These are phyloP conservation scores for Eulemur coronatus DNA, from an alignment of 2,797 vertebrate genomes.

Conservation along the genomic window DNA sequence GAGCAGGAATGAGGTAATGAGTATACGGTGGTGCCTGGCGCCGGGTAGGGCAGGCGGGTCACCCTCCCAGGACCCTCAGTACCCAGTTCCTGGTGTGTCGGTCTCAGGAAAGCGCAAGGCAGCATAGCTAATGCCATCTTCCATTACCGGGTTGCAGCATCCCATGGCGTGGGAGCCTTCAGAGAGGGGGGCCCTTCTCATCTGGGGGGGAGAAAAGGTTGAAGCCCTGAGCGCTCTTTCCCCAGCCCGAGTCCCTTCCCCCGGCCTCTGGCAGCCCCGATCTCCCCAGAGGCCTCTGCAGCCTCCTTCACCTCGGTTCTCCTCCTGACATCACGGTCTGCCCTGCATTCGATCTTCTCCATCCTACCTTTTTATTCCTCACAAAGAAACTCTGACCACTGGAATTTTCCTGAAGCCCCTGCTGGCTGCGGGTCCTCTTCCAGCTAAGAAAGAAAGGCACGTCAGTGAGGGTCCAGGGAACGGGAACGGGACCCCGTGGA, in stretches of 20 bases:
- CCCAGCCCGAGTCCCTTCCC: accelerated
- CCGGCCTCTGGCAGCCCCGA: not conserved
- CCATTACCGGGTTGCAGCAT: slow-evolving; percentile 59
- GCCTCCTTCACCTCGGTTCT: not conserved
- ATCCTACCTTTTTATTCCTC: slow-evolving; percentile 73
- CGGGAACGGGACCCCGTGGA: too few relatives aligned
- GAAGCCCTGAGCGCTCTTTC: not conserved
- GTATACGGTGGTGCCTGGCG: not conserved
- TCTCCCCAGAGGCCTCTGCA: not conserved
- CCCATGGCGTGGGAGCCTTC: slow-evolving; percentile 56
- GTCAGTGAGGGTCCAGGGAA: not conserved
- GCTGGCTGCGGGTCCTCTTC: slow-evolving; percentile 57
- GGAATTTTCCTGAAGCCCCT: slow-evolving; percentile 63
- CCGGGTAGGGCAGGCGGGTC: accelerated
- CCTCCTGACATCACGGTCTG: too few relatives aligned
- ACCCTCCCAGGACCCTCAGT: not conserved
- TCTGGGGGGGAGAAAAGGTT: not conserved
- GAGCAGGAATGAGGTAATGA: not conserved
- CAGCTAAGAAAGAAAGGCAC: slow-evolving; percentile 49
- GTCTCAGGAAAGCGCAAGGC: slow-evolving; percentile 58
- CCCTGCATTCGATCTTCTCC: not conserved
- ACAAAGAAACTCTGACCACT: slow-evolving; percentile 75
- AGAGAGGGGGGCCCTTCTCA: not conserved
- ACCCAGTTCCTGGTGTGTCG: not conserved
- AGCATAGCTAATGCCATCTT: slow-evolving; percentile 48